Percentiles rank a stretch among this genome's conserved stretches.
Evolutionary conservation across 2,113 vertebrate species (phyloP).

Genomic region (Nyctibius bracteatus): DNA sequence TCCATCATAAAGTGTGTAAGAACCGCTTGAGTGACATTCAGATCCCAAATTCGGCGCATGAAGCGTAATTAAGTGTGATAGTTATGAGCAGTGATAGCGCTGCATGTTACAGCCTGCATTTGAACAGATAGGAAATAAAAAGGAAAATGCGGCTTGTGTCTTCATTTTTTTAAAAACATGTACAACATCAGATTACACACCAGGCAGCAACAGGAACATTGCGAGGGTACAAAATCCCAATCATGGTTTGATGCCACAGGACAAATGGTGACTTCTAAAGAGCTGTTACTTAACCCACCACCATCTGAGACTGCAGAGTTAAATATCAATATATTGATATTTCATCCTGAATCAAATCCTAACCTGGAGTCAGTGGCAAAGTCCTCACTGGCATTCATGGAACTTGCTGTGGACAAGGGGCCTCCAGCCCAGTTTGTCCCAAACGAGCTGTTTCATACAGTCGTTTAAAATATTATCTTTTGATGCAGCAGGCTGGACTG

Average conservation of each 20-base stretch:
- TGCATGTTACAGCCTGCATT: neutral
- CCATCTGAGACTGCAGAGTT: neutral
- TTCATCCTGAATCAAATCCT: neutral
- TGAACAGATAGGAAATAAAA: neutral
- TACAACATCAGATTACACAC: neutral
- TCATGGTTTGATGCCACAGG: neutral
- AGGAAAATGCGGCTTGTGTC: neutral
- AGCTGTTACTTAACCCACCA: neutral
- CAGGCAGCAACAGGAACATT: neutral
- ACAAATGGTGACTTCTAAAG: neutral
- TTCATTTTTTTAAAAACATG: neutral
- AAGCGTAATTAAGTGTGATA: conserved; percentile 12
- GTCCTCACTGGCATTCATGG: neutral
- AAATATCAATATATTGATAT: neutral
- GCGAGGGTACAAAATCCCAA: neutral
- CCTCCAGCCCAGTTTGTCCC: neutral
- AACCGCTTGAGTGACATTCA: conserved; percentile 14
- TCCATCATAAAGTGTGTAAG: neutral
- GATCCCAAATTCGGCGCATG: neutral
- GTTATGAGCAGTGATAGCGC: neutral
- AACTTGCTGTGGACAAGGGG: neutral
- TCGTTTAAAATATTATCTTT: neutral
- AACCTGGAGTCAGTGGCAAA: neutral
- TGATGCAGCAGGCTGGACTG: neutral
- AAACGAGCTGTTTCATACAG: neutral